Base-by-base conservation (phyloP, 1,140 invertebrate species). In the Odontomachus brunneus region DNA sequence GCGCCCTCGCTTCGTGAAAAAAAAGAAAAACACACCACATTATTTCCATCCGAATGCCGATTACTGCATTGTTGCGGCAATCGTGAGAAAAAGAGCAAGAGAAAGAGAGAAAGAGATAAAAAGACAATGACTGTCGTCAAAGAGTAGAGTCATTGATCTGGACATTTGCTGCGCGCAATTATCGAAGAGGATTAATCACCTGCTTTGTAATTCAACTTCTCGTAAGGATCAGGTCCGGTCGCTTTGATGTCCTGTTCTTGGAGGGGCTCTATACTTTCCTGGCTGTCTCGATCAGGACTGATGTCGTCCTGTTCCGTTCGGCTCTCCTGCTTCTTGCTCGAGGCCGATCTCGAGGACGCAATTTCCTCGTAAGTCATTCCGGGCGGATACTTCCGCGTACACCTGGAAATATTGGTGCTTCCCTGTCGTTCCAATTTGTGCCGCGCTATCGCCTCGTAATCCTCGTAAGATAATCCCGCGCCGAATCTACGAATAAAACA, bases 161-260 rank as follows among this genome's bases (percentile, higher is more conserved):
- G 51, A 29, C 63, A 65, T 69, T 22, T 15, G 49, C 12, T 29
- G 51, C 51, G 33, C 33, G 19, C 71, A 80, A 80, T 59, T 69
- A n/a, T 33, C 3, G 33, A 51, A 33, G 17, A 26, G 22, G 17
- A 12, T 24, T 80, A 80, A 80, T 93, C 83, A 95, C 95, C 94
- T 82, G 90, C 91, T 92, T 92, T 94, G 69, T 94, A 94, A 85
- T 94, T 93, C 3, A 95, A 90, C 91, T 95, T 95, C 19, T 95
- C 95, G 48, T 94, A 95, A 22, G 94, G 95, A 88, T 95, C 95
- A 0, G 93, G 94, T 17, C 94, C 95, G 44, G 92, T 94, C 2
- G 95, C 94, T 78, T 93, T 94, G 48, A 94, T 90, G 76, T 95
- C 94, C 53, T 93, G 93, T 26, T 94, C 94, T 48, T 94, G 89